Evolutionary conservation across 2,888 invertebrate species (phyloP).

Genomic region (Sphaeridia pumilis): DNA sequence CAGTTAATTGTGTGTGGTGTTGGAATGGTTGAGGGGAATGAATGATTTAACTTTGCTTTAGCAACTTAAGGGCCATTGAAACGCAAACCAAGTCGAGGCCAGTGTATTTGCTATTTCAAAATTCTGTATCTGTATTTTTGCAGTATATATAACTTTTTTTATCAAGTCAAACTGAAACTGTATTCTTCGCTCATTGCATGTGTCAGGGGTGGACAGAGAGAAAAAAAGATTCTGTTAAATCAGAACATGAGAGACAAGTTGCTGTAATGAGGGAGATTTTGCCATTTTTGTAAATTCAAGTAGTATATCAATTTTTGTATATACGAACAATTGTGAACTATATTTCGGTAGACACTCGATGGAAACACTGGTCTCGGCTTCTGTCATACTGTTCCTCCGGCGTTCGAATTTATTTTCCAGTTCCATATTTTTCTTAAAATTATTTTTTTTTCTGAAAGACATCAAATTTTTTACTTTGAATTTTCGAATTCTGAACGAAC

Average conservation of each 20-base stretch:
- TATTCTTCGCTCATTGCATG: too few relatives aligned
- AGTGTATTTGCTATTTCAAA: constrained; percentile 30
- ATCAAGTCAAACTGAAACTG: too few relatives aligned
- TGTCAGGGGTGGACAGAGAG: too few relatives aligned
- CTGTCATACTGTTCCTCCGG: constrained; percentile 25
- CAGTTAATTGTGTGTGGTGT: constrained; percentile 30
- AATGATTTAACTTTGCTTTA: constrained; percentile 25
- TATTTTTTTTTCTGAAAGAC: too few relatives aligned
- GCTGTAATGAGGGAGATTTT: not conserved
- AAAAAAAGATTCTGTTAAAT: too few relatives aligned
- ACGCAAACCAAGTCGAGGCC: constrained; percentile 35
- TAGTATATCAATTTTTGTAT: not conserved
- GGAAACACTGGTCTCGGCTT: constrained; percentile 36
- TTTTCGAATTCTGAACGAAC: too few relatives aligned
- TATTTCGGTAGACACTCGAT: constrained; percentile 20
- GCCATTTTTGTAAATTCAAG: not conserved
- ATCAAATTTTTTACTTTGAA: too few relatives aligned
- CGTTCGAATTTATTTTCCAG: constrained; percentile 6
- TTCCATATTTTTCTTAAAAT: too few relatives aligned
- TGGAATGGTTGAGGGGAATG: constrained; percentile 32
- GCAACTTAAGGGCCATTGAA: constrained; percentile 36
- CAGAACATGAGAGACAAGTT: too few relatives aligned
- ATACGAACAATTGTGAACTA: too few relatives aligned
- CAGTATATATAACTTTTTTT: too few relatives aligned
- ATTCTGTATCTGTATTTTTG: too few relatives aligned